These are phyloP conservation scores for Stegodyphus dumicola DNA, from an alignment of 1,140 invertebrate species.

Conservation along the genomic window DNA sequence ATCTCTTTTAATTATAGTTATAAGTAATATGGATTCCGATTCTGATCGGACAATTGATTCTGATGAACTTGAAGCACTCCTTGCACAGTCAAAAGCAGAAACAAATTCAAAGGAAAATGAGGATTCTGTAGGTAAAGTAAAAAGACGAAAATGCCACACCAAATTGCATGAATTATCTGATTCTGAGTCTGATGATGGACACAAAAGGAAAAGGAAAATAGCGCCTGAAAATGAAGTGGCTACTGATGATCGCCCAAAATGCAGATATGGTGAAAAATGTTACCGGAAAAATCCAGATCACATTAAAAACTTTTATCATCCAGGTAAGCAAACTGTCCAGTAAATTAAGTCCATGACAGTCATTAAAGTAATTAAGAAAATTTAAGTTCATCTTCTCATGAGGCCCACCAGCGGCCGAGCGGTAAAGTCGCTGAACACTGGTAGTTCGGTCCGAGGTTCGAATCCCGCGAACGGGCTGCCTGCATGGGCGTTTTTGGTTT, in stretches of 20 bases:
- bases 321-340: not conserved
- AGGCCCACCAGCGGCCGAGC: too few species aligned
- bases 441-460: too few species aligned
- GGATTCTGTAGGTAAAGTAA: not conserved
- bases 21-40: constrained; percentile 20
- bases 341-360: too few species aligned
- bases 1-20: not conserved
- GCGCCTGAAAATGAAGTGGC: constrained; percentile 60
- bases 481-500: too few species aligned
- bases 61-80: constrained; percentile 41
- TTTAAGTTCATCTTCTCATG: too few species aligned
- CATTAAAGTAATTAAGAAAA: too few species aligned
- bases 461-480: too few species aligned
- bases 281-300: constrained; percentile 87
- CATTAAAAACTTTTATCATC: constrained; percentile 82
- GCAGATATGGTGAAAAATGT: constrained; percentile 83
- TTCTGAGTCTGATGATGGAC: constrained; percentile 12
- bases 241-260: constrained; percentile 71
- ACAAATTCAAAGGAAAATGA: not conserved
- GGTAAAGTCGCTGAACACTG: too few species aligned
- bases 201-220: not conserved
- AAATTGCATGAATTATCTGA: constrained; percentile 4
- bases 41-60: constrained; percentile 51
- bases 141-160: not conserved
- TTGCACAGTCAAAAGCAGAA: not conserved